Base-by-base conservation (phyloP, 23 tunicate genomes). In the Halocynthia aurantium region DNA sequence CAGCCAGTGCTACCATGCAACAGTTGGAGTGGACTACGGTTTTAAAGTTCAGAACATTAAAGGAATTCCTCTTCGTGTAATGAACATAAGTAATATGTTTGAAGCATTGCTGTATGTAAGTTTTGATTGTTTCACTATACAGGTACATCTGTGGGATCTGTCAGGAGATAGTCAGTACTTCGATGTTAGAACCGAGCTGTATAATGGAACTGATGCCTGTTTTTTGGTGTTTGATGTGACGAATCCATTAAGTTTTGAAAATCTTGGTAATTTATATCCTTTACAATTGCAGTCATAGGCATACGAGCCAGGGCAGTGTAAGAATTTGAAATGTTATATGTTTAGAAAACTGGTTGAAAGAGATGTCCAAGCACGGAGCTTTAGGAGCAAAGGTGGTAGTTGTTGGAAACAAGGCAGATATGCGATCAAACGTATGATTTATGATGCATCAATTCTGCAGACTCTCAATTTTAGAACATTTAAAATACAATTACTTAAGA, bases 1-100 rank as follows among this genome's bases (percentile, higher is more conserved):
- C 82, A 84, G 88, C 52, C 86, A 80, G 40, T 84, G 88, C 53
- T 89, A 89, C 52, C 96, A 89, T 51, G 96, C 96, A 6, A 89
- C 96, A n/a, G 96, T 89, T 13, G 96, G 96, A 8, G 96, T 89
- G 51, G 96, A 89, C 50, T 89, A 89, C 49, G 96, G 96, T 9
- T 89, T 89, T 52, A 89, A 89, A 76, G 88, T 89, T 7, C 96
- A 89, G 76, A 79, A 74, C 8, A 63, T 89, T 11, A 84, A 89
- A 80, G 96, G 96, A 62, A 75, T 89, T 17, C 96, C 96, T 17
- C 64, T 84, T 51, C 67, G 96, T 73, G 96, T 84, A 75, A 74
- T 74, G 13, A 72, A 18, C 56, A 8, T 19, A 0, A 22, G 18
- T 68, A 15, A 22, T 1, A 11, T 21, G 22, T 67, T 12, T 5